These are phyloP conservation scores for Poeciliopsis occidentalis DNA, from an alignment of 2,113 vertebrate species.

Conservation along the genomic window DNA sequence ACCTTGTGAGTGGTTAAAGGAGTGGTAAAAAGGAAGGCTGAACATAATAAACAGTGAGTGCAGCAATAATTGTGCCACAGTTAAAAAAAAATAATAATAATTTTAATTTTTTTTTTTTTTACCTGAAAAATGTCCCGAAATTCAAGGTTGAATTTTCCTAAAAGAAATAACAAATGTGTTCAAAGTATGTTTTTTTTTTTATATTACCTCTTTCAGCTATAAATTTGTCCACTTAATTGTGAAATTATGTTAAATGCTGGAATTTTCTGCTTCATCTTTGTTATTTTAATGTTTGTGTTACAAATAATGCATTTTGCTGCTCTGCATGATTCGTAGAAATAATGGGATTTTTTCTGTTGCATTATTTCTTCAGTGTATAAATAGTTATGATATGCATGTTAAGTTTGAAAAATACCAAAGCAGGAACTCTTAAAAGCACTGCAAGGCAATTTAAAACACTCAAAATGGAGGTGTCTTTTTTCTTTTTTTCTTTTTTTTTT, in stretches of 20 bases:
- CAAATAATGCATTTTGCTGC: neutral
- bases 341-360: neutral
- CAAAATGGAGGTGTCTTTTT: neutral
- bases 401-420: neutral
- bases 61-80: no score
- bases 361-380: neutral
- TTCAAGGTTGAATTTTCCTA: no score
- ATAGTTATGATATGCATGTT: neutral
- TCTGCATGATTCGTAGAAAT: neutral
- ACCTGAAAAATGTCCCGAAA: no score
- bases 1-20: neutral
- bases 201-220: no score
- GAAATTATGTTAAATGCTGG: neutral
- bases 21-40: no score
- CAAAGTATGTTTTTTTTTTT: no score
- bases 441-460: neutral
- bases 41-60: no score
- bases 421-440: neutral
- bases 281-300: neutral
- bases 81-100: no score
- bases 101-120: no score
- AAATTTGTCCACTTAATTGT: no score
- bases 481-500: neutral
- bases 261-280: neutral
- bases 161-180: no score